Evolutionary conservation across 2,888 invertebrate species (phyloP), one percentile per base, ranked within the genome.

Genomic region (Eubasilissa splendida): DNA sequence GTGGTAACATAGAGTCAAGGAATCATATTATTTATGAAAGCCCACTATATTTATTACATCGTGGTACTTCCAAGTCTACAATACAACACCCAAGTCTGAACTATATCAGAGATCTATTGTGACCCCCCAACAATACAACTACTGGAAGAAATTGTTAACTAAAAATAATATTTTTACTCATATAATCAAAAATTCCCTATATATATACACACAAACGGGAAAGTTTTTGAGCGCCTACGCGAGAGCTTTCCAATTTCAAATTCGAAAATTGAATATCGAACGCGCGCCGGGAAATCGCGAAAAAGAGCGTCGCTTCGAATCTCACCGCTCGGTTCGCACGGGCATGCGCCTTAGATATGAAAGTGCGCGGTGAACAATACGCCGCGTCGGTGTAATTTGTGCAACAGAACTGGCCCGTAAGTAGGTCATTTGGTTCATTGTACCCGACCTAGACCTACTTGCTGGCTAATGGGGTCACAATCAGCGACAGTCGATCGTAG

Each of bases 391-490:
- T 88, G 87, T 87, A 76, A 76, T 80, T 82, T 80, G 82, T 82
- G 82, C 82, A 82, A 78, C 82, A 76, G 77, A 78, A 82, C 78
- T 80, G 88, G 88, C 88, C 87, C 85, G 87, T 86, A 90, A 90
- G 89, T 90, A 88, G 90, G 90, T 86, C 91, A 88, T 86, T 33
- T 86, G 88, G 90, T 90, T 86, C 90, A 88, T 87, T 63, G 87
- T 89, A 90, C 90, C 89, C 90, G 91, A 90, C 91, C 91, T 91
- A 91, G 91, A 90, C 91, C 91, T 88, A 90, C 90, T 88, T 91
- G 87, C 63, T 59, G 33, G 54, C n/a, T 58, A 90, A 90, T 90
- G 90, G 89, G 90, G 90, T 86, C 90, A 90, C 88, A 90, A 90
- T 90, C 90, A 90, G 90, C 88, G 90, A 91, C 88, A 90, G 90